Conservation (phyloP, 1,140 invertebrate genomes). For the Rhopalosiphum padi region DNA sequence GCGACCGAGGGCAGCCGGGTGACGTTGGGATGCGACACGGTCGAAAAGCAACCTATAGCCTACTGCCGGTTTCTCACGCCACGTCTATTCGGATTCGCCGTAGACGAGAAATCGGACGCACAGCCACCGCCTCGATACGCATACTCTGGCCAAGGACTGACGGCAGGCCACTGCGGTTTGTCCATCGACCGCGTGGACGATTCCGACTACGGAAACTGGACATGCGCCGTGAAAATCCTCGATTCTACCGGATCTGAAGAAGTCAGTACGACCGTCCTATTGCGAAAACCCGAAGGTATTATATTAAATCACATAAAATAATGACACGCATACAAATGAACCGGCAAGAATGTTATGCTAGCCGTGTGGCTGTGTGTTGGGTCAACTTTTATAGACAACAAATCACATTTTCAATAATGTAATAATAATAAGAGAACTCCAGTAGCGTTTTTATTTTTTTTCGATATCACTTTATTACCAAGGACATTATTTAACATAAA, state of each 20-base stretch:
- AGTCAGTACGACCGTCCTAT: slow-evolving; percentile 15
- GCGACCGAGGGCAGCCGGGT: slow-evolving; percentile 28
- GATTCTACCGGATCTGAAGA: slow-evolving; percentile 34
- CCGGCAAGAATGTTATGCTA: too few relatives aligned
- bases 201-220: slow-evolving; percentile 51
- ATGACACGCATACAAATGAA: background rate
- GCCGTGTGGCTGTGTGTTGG: too few relatives aligned
- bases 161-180: slow-evolving; percentile 43
- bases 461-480: too few relatives aligned
- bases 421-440: too few relatives aligned
- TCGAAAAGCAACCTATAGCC: slow-evolving; percentile 28
- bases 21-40: slow-evolving; percentile 22
- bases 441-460: too few relatives aligned
- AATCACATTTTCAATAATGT: too few relatives aligned
- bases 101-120: background rate
- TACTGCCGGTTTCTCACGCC: slow-evolving; percentile 46
- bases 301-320: background rate
- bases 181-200: slow-evolving; percentile 20
- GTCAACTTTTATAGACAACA: too few relatives aligned
- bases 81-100: background rate
- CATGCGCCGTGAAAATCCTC: slow-evolving; percentile 38
- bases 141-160: slow-evolving; percentile 33
- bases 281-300: slow-evolving; percentile 49
- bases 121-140: background rate
- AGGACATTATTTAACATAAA: too few relatives aligned